phyloP scores from a whole-genome alignment of 2,797 vertebrate species.

The Tapirus indicus region DNA sequence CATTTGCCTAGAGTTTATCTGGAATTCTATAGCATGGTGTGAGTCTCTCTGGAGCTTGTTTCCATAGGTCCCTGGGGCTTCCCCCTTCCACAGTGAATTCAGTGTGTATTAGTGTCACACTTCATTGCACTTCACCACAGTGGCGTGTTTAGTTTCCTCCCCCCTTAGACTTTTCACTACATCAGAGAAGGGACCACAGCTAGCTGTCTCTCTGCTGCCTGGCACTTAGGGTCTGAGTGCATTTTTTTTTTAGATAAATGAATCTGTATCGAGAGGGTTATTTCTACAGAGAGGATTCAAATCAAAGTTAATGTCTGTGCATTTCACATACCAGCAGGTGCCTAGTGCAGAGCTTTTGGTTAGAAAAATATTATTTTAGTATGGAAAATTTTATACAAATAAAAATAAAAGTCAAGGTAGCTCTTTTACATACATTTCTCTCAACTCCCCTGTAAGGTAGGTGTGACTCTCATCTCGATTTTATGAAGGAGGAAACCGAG shows the following conservation, averaged over 20 bases:
- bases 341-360: background rate
- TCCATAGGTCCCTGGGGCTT: background rate
- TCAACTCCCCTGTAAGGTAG: background rate
- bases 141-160: background rate
- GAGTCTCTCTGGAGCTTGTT: background rate
- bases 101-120: background rate
- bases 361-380: background rate
- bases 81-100: background rate
- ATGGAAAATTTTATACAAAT: background rate
- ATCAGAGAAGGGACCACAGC: background rate
- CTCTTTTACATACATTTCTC: background rate
- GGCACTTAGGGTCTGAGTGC: background rate
- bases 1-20: background rate
- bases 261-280: background rate
- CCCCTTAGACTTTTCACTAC: background rate
- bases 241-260: background rate
- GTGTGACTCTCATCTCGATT: background rate
- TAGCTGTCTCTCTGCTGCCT: background rate
- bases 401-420: background rate
- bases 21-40: background rate
- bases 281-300: background rate
- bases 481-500: constrained; percentile 6
- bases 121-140: background rate
- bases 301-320: constrained; percentile 19
- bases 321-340: constrained; percentile 31